Percentiles rank a stretch among this genome's conserved stretches.
Conservation (phyloP, 2,113 vertebrate species). For the Galbula dea region DNA sequence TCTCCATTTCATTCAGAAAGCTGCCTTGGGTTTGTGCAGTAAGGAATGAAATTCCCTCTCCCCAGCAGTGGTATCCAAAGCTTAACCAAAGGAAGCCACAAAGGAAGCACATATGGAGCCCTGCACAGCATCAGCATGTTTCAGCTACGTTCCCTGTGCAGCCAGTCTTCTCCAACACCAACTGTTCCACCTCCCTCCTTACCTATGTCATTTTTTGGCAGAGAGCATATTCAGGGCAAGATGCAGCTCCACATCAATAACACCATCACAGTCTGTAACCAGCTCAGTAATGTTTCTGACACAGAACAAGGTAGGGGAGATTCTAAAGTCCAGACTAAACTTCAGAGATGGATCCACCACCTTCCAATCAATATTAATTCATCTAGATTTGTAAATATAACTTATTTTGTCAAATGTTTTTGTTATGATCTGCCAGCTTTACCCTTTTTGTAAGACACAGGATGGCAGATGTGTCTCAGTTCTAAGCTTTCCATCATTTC, state of each 20-base stretch:
- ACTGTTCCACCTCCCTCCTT: background rate
- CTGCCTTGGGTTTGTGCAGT: background rate
- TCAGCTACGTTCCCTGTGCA: accelerated
- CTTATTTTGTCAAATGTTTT: background rate
- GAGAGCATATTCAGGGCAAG: background rate
- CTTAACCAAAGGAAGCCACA: background rate
- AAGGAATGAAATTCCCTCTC: background rate
- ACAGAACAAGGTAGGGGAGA: background rate
- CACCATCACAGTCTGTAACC: background rate
- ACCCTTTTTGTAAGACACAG: background rate
- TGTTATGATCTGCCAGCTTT: background rate
- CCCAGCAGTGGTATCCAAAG: background rate
- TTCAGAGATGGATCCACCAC: background rate
- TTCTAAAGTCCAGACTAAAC: background rate
- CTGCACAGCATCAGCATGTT: background rate
- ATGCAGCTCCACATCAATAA: background rate
- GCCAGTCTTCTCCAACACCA: background rate
- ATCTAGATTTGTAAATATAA: background rate
- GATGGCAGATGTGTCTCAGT: background rate
- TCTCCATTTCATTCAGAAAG: conserved; percentile 26
- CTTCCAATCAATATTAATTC: background rate
- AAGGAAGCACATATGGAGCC: background rate
- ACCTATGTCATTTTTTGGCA: accelerated
- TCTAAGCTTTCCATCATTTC: background rate
- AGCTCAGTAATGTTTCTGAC: accelerated